A percentile compares a stretch with the other conserved stretches of the same genome.
Conservation (phyloP, 2,888 invertebrate species). For the Eurytoma californica region DNA sequence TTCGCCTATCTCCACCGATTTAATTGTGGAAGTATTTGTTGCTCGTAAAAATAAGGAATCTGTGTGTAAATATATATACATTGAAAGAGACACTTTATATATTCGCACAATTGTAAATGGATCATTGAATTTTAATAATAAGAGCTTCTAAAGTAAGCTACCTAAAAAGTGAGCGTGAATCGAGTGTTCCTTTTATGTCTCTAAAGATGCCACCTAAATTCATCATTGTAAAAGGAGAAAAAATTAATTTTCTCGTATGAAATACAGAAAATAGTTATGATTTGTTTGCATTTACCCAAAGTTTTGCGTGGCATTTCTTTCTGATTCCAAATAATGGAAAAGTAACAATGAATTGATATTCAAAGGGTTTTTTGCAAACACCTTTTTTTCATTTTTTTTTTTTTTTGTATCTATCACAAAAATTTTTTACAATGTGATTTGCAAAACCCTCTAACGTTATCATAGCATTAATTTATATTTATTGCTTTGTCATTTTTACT, state of each 20-base stretch:
- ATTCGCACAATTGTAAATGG: constrained; percentile 55
- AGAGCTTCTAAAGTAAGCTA: constrained; percentile 44
- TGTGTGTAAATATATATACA: constrained; percentile 40
- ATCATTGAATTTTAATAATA: constrained; percentile 46
- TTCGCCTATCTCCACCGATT: constrained; percentile 23
- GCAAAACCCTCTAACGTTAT: constrained; percentile 55
- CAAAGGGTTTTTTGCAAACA: constrained; percentile 58
- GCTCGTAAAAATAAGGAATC: constrained; percentile 43
- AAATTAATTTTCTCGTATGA: constrained; percentile 8
- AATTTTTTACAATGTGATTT: constrained; percentile 33
- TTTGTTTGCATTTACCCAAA: constrained; percentile 59
- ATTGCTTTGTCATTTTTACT: constrained; percentile 59
- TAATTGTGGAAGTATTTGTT: constrained; percentile 39
- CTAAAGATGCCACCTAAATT: constrained; percentile 37
- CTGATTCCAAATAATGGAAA: constrained; percentile 39
- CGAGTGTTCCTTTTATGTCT: constrained; percentile 37
- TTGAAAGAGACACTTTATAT: constrained; percentile 50
- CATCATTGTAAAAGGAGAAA: constrained; percentile 28
- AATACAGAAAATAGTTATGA: constrained; percentile 21
- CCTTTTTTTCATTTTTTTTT: constrained; percentile 32
- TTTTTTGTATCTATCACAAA: constrained; percentile 24
- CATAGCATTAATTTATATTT: constrained; percentile 61
- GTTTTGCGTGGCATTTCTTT: constrained; percentile 56
- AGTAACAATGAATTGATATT: constrained; percentile 53
- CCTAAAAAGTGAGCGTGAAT: constrained; percentile 37